Conservation (phyloP, 2,113 vertebrate genomes). For the Helogale parvula region DNA sequence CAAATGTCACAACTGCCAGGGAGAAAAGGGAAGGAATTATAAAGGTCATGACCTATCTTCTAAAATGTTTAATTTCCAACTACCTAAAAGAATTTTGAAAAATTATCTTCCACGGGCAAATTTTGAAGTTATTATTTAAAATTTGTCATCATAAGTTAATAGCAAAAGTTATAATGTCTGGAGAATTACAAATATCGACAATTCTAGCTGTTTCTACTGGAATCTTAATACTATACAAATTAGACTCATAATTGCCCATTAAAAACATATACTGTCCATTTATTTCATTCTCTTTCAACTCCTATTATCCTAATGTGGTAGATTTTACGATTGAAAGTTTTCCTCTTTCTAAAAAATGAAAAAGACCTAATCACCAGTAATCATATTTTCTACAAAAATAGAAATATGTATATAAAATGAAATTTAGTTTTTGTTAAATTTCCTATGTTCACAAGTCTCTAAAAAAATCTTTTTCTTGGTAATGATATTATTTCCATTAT, state of each 20-base stretch:
- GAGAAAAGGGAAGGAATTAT: slow-evolving; percentile 15
- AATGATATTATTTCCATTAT: slow-evolving; percentile 21
- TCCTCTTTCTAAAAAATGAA: background rate
- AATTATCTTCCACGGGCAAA: background rate
- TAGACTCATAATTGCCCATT: background rate
- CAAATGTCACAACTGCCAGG: slow-evolving; percentile 51
- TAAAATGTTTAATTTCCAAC: slow-evolving; percentile 45
- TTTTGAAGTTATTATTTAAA: slow-evolving; percentile 47
- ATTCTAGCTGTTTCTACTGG: background rate
- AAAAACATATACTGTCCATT: background rate
- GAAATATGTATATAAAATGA: background rate
- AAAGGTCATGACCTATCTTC: slow-evolving; percentile 64
- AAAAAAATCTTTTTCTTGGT: background rate
- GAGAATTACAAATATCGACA: background rate
- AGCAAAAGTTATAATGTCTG: background rate
- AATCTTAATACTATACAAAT: background rate
- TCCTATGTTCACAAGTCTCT: background rate
- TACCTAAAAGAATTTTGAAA: slow-evolving; percentile 29
- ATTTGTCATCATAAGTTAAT: background rate
- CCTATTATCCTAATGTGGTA: background rate
- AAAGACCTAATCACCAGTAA: background rate
- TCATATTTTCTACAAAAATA: background rate
- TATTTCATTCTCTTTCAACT: background rate
- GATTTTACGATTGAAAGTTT: background rate
- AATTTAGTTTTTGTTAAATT: background rate